These are phyloP conservation scores for Eilema sororculum DNA, from an alignment of 2,888 invertebrate species.

Conservation along the genomic window DNA sequence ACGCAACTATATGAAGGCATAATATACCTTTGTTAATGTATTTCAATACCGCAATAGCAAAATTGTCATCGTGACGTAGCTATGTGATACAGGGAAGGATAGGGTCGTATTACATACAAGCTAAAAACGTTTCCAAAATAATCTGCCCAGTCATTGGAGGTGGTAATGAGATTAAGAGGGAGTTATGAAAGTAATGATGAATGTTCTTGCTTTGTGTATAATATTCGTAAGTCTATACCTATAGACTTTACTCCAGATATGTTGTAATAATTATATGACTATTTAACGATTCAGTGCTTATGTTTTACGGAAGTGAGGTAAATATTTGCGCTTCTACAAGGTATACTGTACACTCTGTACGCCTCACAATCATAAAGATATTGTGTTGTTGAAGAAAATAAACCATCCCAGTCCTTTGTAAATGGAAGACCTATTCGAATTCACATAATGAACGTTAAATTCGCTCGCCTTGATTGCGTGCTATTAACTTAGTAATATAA, in stretches of 20 bases:
- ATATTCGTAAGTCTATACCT: slow-evolving; percentile 14
- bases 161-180: slow-evolving; percentile 37
- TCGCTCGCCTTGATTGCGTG: slow-evolving; percentile 41
- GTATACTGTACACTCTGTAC: too few relatives aligned
- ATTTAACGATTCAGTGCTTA: background rate
- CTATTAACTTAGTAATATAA: slow-evolving; percentile 36
- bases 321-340: background rate
- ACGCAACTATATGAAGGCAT: background rate
- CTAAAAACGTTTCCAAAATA: slow-evolving; percentile 56
- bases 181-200: slow-evolving; percentile 50
- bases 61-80: slow-evolving; percentile 53
- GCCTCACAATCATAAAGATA: too few relatives aligned
- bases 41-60: slow-evolving; percentile 33
- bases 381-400: slow-evolving; percentile 43
- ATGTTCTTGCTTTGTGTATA: slow-evolving; percentile 24
- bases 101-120: slow-evolving; percentile 52
- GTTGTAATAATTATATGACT: background rate
- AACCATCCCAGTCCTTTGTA: slow-evolving; percentile 33
- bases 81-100: slow-evolving; percentile 36
- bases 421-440: slow-evolving; percentile 47
- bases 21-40: slow-evolving; percentile 15
- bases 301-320: background rate
- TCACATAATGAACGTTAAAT: slow-evolving; percentile 48
- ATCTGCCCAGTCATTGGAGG: slow-evolving; percentile 54
- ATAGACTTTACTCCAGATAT: slow-evolving; percentile 21